Evolutionary conservation across 2,797 vertebrate genomes (phyloP), one percentile per base, ranked within the genome.

Genomic region (Anguilla marmorata): DNA sequence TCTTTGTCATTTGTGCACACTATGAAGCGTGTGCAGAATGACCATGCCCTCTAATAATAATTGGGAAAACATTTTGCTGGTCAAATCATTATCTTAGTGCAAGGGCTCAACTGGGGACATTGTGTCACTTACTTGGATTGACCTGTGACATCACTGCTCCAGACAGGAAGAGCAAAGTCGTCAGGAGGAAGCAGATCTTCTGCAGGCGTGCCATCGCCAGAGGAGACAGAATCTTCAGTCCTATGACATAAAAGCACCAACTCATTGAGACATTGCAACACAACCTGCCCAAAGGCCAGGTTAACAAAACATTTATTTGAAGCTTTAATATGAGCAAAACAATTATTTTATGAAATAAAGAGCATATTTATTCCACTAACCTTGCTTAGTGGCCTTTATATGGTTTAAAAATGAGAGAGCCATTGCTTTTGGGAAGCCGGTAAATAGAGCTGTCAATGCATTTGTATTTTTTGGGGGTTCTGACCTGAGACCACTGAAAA

Each of bases 51-150:
- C 56, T 56, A 30, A 86, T 30, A 41, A 19, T 76, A 52, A 30
- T 79, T 80, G 86, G 30, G 72, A 79, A 87, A 60, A 50, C 85
- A 86, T 27, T 50, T 37, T 56, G 66, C 45, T 54, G 58, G 54
- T 60, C 12, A 87, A 7, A 52, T 58, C 54, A 63, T 82, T 87
- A 63, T 52, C 54, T 83, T 45, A 45, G 41, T 45, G 41, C 41
- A 24, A 85, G 60, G n/a, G 41, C 27, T 84, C 37, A 84, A 48
- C 45, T 11, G 37, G 76, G 16, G 16, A 45, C 33, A 50, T 50
- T n/a, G 12, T 48, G 85, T 24, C 12, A 92, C 76, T 87, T 91
- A 97, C 96, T 95, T 95, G 96, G 96, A 91, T 96, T 96, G 87
- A 97, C 96, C 90, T 97, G 96, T 85, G 92, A 88, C 86, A 54